Conservation (phyloP, 1,140 invertebrate genomes). For the Aphidius gifuensis region DNA sequence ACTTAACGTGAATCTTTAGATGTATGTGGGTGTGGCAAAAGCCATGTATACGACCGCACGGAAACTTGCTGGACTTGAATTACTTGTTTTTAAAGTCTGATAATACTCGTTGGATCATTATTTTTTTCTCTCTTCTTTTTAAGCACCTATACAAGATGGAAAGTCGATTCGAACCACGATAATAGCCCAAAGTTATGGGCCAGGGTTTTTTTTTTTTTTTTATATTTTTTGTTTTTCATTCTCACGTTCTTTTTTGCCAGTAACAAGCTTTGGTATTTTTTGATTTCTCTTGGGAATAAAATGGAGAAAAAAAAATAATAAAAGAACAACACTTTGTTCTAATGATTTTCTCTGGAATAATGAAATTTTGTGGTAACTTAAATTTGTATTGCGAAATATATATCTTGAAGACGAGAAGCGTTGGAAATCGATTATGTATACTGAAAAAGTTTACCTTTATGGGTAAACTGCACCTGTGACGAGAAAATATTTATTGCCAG, state of each 20-base stretch:
- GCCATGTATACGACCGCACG: not conserved
- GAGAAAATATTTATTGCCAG: constrained; percentile 26
- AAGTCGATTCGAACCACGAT: constrained; percentile 3
- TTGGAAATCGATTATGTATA: constrained; percentile 13
- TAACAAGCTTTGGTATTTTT: too few species aligned
- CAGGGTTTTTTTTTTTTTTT: not conserved
- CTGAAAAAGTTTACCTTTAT: constrained; percentile 20
- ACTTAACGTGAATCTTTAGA: constrained; percentile 17
- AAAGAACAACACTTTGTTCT: too few species aligned
- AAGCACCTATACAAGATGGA: too few species aligned
- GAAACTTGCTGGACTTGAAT: not conserved
- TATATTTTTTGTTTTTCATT: not conserved
- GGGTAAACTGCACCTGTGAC: constrained; percentile 27
- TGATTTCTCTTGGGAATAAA: too few species aligned
- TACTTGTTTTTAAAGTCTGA: too few species aligned
- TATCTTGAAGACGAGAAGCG: not conserved
- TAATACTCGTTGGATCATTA: too few species aligned
- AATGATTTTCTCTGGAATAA: not conserved
- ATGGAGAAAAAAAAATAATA: too few species aligned
- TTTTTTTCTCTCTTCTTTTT: too few species aligned
- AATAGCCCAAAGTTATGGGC: not conserved
- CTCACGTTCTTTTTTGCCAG: too few species aligned
- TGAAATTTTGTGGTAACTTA: not conserved
- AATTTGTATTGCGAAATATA: not conserved
- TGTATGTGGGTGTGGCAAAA: constrained; percentile 34